Base-by-base conservation (phyloP, 2,888 invertebrate species). In the Drosophila prostipennis region DNA sequence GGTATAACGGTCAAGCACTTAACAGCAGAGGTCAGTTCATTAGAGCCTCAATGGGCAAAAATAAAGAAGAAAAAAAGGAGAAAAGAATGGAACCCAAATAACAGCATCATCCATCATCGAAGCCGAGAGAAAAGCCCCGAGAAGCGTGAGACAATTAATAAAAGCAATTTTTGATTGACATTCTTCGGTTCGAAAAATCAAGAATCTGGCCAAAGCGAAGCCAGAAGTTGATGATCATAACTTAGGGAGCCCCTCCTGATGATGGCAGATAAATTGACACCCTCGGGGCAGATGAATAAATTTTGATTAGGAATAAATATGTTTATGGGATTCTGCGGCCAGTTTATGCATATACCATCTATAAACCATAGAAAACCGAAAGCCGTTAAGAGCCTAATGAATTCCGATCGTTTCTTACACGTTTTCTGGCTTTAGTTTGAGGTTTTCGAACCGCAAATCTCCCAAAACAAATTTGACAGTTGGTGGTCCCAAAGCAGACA, bases 241-340 rank as follows among this genome's bases (percentile, higher is more conserved):
- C 56, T 64, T 58, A 64, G 49, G 34, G 57, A 29, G 29, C 29
- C 37, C n/a, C 43, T 14, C n/a, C 43, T 14, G 40, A 75, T 75
- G 55, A 78, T 84, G 82, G 77, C 73, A 78, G 75, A 80, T 84
- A 81, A 84, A 87, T 79, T 81, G 73, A 83, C 80, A 75, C 87
- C 83, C 87, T 77, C 72, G 60, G 70, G 87, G 61, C 74, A 74
- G 48, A 55, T 71, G 79, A 72, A 84, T 81, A 73, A 82, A 82
- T 85, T 82, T 78, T 64, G 69, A 74, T 78, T 71, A 59, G 52
- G 32, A 61, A 54, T 49, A 29, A 29, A 61, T 55, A 45, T 58
- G 59, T 58, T 49, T 49, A 54, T 40, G 45, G 36, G 53, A 71
- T 57, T 65, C 68, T 57, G 56, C 43, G 56, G 64, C 55, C 23